Base-by-base conservation (phyloP, 2,888 invertebrate species). In the Drosophila macrospina region DNA sequence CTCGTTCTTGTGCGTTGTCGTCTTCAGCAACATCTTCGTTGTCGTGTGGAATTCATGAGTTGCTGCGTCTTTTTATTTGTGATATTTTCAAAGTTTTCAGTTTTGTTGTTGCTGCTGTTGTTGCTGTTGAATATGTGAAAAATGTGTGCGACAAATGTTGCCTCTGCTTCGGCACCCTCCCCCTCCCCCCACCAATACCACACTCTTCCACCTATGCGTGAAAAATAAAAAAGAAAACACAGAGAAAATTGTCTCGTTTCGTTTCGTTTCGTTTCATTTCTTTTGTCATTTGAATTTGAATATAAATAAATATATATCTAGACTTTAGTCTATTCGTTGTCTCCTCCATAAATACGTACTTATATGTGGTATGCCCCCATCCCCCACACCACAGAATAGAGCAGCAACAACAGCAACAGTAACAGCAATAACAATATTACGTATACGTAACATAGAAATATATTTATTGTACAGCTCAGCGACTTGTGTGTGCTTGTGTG, bases 131-230 rank as follows among this genome's bases (percentile, higher is more conserved):
- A 76, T 76, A 87, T 84, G 82, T 84, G 85, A 87, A 82, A 85
- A 85, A 87, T 85, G 87, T 87, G 87, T 80, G 78, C 84, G 84
- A 85, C 85, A 85, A 85, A 82, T 85, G 84, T 66, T 68, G 57
- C 65, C 50, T 39, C 64, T 20, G 20, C 20, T 20, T 20, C 20
- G 20, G 1, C 20, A 1, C 20, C 20, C 20, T 20, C 20, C 20
- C 20, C 20, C 20, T 20, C 45, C 51, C 26, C 20, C n/a, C 6
- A n/a, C n/a, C n/a, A n/a, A n/a, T n/a, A n/a, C 32, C 8, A 2
- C 41, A 37, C 32, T n/a, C 6, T 15, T 5, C 16, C 7, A 50
- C 30, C 37, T 30, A 68, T 26, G 74, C 39, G 44, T 10, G 41
- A 50, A 8, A 16, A 20, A 28, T 41, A 55, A 36, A 28, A 55